Base-by-base conservation (phyloP, 2,113 vertebrate genomes). In the Sterna hirundo region DNA sequence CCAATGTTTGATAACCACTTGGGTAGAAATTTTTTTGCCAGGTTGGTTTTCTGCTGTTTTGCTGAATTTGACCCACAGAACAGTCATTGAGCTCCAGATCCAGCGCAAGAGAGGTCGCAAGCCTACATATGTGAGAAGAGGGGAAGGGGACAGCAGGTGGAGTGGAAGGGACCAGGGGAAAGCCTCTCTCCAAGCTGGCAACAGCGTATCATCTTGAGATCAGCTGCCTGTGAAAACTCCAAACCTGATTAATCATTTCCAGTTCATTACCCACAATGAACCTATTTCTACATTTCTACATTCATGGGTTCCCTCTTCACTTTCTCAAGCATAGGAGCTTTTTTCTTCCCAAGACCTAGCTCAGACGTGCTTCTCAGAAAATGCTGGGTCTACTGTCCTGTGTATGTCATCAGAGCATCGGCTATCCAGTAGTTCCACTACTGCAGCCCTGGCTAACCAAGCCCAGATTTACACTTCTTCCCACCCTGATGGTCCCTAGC, bases 141-240 rank as follows among this genome's bases (percentile, higher is more conserved):
- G 14, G 10, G 34, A 76, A 86, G 9, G 3, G 15, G 12, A 57
- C 2, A 5, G 25, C 0, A 0, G 16, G 38, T 25, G 46, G 15
- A 83, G 32, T 8, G 20, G 52, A 91, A 12, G 6, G 11, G 10
- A 66, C 9, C 19, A 54, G 11, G 9, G 5, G 9, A 25, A 91
- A 83, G 3, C 3, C 20, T 11, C 20, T 46, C 14, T 49, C n/a
- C n/a, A 86, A 83, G 76, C 0, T 44, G 6, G 11, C 32, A 72
- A 64, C 10, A 77, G 26, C 3, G 1, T 36, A 47, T 18, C 4
- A 30, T 30, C 40, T 65, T 65, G 26, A 44, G 11, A 77, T 42
- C 14, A 46, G 32, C 29, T 83, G 26, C 10, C 42, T 49, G 15
- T 74, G 46, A 46, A 78, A 75, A 23, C 21, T 83, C 15, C 77